Base-by-base conservation (phyloP, 2,888 invertebrate species). In the Synanthedon vespiformis region DNA sequence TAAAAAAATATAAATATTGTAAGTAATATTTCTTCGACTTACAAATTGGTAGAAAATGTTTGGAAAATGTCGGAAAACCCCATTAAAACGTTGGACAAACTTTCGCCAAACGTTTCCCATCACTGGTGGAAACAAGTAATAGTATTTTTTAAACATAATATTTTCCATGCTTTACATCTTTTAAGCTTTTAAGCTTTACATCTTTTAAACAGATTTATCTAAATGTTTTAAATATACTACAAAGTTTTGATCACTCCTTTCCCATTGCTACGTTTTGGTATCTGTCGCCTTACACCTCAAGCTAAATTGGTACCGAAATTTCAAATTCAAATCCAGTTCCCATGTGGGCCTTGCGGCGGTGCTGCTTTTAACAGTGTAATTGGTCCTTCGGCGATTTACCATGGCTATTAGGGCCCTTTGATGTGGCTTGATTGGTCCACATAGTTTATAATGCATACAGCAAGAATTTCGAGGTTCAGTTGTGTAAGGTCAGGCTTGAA, bases 251-350 rank as follows among this genome's bases (percentile, higher is more conserved):
- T 81, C 71, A 77, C 70, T 79, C 76, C 72, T 75, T 77, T 72
- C 73, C 73, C 67, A 67, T 61, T 64, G 63, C 65, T 61, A 64
- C 67, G 68, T 71, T 77, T 74, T 58, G 73, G 74, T 72, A 68
- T 77, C 81, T 84, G 86, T 87, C 86, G 80, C 81, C 69, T 74
- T 67, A 77, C 82, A 81, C 81, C 81, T 79, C 77, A 57, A 80
- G 77, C 76, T 79, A 85, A 84, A 86, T 86, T 85, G 85, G 78
- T 80, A 74, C 81, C 81, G 64, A 81, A 81, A 84, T 84, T 85
- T 74, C 79, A 79, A 85, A 86, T 86, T 85, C 83, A 84, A 88
- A 88, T 80, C 67, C 68, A 57, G 74, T 77, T 77, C 82, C 83
- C 79, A 73, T 68, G 72, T 68, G 77, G 57, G 69, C 78, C 85